A percentile compares a stretch with the other conserved stretches of the same genome.
These are phyloP conservation scores for Brenthis hecate DNA, from an alignment of 2,888 invertebrate species.

Conservation along the genomic window DNA sequence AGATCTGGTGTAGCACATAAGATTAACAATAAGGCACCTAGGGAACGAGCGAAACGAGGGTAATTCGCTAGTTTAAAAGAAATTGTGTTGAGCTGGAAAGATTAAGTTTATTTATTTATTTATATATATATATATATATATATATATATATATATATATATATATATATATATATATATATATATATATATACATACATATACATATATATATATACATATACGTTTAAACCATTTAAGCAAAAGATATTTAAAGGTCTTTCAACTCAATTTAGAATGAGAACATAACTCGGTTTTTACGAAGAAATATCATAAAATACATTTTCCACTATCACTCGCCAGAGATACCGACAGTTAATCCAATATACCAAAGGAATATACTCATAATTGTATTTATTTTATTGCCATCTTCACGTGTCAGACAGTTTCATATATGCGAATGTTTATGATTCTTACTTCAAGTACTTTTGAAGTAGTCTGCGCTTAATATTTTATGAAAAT, in stretches of 20 bases:
- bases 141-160: no score
- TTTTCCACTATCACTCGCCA: constrained; percentile 6
- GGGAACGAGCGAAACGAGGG: no score
- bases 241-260: not conserved
- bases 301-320: not conserved
- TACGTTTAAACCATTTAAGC: not conserved
- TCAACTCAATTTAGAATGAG: not conserved
- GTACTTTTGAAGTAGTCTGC: not conserved
- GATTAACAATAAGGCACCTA: no score
- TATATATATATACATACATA: no score
- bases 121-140: no score
- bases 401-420: constrained; percentile 29
- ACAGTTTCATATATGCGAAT: constrained; percentile 19
- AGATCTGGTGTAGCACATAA: no score
- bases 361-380: constrained; percentile 28
- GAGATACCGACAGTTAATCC: constrained; percentile 26
- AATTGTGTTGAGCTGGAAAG: no score
- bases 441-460: constrained; percentile 2
- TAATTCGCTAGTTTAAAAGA: no score
- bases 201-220: not conserved
- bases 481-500: not conserved
- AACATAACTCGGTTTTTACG: not conserved
- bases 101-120: no score
- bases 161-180: no score
- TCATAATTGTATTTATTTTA: constrained; percentile 35